These are phyloP conservation scores for zebrafish (Danio rerio) DNA, from an alignment of 2,113 vertebrate genomes.

Conservation along the genomic window GRCz12tu NC_133190.1:31570001-31570500, in stretches of 20 bases:
- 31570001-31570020: not conserved
- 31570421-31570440: constrained; percentile 4
- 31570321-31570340: constrained; percentile 13
- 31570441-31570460: not conserved
- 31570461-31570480: not conserved
- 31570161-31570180: not conserved
- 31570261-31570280: not conserved
- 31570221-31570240: not conserved
- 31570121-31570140: too few relatives aligned
- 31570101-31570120: too few relatives aligned
- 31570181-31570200: not conserved
- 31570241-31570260: constrained; percentile 24
- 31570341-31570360: constrained; percentile 14
- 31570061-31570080: not conserved
- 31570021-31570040: not conserved
- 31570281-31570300: constrained; percentile 32
- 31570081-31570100: not conserved
- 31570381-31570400: not conserved
- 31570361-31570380: not conserved
- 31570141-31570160: too few relatives aligned
- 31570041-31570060: not conserved
- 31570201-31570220: not conserved
- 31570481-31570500: not conserved
- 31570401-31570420: not conserved
- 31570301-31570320: constrained; percentile 10